Base-by-base conservation (phyloP, 2,888 invertebrate genomes). In the Mythimna albipuncta region DNA sequence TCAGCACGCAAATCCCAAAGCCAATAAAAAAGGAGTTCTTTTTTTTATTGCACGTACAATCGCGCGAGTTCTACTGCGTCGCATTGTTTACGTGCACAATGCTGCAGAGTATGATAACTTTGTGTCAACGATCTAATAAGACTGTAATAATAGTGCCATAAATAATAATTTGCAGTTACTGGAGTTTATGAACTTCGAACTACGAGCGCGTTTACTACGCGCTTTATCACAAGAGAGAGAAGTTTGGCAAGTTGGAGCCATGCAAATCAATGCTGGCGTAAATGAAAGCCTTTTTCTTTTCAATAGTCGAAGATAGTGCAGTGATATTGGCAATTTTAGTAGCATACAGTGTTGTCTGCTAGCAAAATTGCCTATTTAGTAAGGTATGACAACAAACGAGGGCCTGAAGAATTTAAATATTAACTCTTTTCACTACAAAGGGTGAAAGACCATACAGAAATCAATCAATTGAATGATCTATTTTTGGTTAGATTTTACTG, bases 61-160 rank as follows among this genome's bases (percentile, higher is more conserved):
- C 21, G 9, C 52, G n/a, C 35, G 19, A 58, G 13, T 50, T 4
- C 4, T 11, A 0, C 16, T 35, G 44, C 69, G 50, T 66, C 58
- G 54, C 41, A 64, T 81, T 76, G 84, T 82, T 84, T 84, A 72
- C 70, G 65, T 77, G 57, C 7, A 47, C 54, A 55, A 69, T 62
- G 38, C 21, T 62, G 71, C 55, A 62, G n/a, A 64, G 66, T 61
- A 52, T 69, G 77, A 69, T 82, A 81, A 64, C 47, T 50, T 52
- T 58, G 65, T 75, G 68, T 72, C 81, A 76, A 76, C 54, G 59
- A 65, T 70, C 62, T 68, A 65, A 69, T 75, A 75, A 72, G 67
- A 75, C 21, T 82, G 21, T 76, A 35, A 69, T 72, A 64, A 61
- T 50, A 64, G 11, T 21, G 13, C 26, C 19, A 64, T 72, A 64